Percentiles rank a stretch among this genome's conserved stretches.
phyloP scores from a whole-genome alignment of 23 tunicate genomes.

The Corella eumyota region DNA sequence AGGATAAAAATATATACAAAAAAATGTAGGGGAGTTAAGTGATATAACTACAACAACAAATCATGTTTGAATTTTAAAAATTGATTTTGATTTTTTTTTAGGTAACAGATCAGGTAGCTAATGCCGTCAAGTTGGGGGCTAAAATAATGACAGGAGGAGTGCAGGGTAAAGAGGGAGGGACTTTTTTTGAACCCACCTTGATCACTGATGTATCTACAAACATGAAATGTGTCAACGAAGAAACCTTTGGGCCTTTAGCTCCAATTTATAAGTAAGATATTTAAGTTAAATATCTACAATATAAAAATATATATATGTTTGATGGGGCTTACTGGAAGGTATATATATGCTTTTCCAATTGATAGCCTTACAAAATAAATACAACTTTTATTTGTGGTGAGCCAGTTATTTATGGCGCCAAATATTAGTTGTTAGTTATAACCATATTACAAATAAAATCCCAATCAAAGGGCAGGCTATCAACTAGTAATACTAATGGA shows the following conservation, averaged over 20 bases:
- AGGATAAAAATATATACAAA: no score
- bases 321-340: background rate
- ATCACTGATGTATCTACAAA: constrained; percentile 53
- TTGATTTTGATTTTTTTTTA: constrained; percentile 6
- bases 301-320: background rate
- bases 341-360: no score
- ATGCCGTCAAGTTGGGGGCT: constrained; percentile 71
- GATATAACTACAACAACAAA: background rate
- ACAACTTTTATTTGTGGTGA: no score
- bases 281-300: background rate
- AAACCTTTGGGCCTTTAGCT: constrained; percentile 88
- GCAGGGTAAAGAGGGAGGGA: constrained; percentile 14
- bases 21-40: background rate
- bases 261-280: constrained; percentile 43
- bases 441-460: no score
- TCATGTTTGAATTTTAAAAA: background rate
- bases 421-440: no score
- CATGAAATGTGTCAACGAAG: constrained; percentile 54
- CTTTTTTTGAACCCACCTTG: constrained; percentile 60
- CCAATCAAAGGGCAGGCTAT: no score
- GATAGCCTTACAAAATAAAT: no score
- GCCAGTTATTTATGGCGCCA: no score
- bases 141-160: constrained; percentile 51
- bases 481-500: no score
- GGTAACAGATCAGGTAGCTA: constrained; percentile 59